These are phyloP conservation scores for Platanista minor DNA, from an alignment of 2,113 vertebrate genomes.

Conservation along the genomic window DNA sequence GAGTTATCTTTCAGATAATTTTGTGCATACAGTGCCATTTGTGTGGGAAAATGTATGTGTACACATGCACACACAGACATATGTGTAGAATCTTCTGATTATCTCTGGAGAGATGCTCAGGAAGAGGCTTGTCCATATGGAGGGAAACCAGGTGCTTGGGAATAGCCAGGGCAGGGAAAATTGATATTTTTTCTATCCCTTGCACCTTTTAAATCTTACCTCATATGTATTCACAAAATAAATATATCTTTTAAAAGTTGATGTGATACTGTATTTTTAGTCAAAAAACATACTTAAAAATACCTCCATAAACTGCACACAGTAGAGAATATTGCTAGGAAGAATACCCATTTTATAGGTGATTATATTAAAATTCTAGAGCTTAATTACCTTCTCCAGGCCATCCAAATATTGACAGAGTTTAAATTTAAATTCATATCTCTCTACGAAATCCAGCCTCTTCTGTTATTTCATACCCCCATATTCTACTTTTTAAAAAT, in stretches of 20 bases:
- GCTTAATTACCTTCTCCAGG: neutral
- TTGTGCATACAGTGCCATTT: neutral
- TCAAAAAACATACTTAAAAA: neutral
- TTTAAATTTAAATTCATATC: neutral
- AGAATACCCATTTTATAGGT: neutral
- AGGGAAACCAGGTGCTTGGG: neutral
- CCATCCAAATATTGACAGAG: neutral
- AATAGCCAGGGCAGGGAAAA: neutral
- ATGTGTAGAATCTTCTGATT: neutral
- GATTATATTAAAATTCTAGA: neutral
- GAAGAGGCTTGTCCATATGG: neutral
- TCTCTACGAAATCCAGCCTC: neutral
- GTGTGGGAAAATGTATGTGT: neutral
- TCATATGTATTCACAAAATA: neutral
- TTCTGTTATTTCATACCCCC: neutral
- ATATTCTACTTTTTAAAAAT: neutral
- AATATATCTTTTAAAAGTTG: neutral
- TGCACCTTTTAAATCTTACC: neutral
- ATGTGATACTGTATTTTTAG: neutral
- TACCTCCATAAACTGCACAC: neutral
- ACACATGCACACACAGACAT: neutral
- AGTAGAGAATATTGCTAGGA: neutral
- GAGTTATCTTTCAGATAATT: neutral
- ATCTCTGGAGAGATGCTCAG: neutral
- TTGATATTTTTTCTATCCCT: neutral